Conservation (phyloP, 2,797 vertebrate species). For the Carcharodon carcharias region DNA sequence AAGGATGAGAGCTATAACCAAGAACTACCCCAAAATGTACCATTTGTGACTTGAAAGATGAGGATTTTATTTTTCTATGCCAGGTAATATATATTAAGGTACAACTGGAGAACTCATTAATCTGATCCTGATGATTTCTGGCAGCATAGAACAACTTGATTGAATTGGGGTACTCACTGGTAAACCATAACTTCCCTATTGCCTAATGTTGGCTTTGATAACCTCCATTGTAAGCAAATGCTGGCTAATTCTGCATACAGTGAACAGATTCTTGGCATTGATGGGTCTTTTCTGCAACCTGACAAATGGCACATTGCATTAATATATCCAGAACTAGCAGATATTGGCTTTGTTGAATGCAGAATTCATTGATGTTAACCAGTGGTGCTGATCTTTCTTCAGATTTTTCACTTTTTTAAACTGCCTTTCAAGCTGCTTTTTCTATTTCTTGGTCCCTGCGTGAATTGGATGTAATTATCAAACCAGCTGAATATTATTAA, state of each 20-base stretch:
- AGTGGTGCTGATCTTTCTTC: background rate
- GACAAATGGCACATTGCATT: background rate
- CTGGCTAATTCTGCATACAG: background rate
- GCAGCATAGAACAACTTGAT: background rate
- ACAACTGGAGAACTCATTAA: background rate
- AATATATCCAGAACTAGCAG: too few species aligned
- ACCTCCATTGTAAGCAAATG: background rate
- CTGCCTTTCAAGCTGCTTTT: background rate
- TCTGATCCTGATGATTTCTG: background rate
- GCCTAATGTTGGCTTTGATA: background rate
- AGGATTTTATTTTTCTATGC: background rate
- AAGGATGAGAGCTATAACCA: background rate
- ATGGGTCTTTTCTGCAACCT: background rate
- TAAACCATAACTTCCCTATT: background rate
- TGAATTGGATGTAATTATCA: background rate
- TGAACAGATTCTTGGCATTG: background rate
- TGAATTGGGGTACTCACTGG: background rate
- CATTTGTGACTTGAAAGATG: background rate
- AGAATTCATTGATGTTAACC: background rate
- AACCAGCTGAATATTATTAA: background rate
- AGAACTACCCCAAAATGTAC: background rate
- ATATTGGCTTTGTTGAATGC: too few species aligned
- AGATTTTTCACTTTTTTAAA: background rate
- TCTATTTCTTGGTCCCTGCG: background rate
- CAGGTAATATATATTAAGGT: background rate